Evolutionary conservation across 2,797 vertebrate species (phyloP), one percentile per base, ranked within the genome.

Genomic region (Eospalax fontanierii): DNA sequence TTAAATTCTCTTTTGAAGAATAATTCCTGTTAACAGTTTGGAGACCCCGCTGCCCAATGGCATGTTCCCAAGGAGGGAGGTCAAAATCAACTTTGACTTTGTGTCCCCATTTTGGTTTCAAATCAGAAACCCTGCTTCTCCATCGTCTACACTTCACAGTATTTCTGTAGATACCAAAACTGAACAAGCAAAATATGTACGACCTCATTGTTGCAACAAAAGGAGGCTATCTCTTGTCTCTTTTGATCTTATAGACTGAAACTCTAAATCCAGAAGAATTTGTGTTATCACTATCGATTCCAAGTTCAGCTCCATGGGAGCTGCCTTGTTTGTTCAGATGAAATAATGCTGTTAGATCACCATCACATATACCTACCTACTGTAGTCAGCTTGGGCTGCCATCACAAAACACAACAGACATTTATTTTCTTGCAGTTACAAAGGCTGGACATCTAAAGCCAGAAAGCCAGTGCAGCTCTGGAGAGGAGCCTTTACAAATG

Each of bases 191-290:
- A 78, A 71, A 35, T 70, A 89, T 85, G 57, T 86, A 40, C 24
- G 22, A 87, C 59, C 81, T 93, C 12, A 3, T 22, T 61, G 30
- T 81, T 74, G 71, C 40, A 83, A 71, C 18, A 70, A 68, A 46
- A 95, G 43, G 57, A 93, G 40, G 40, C 8, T n/a, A 63, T 65
- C 26, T 63, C 85, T 90, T 82, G 4, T 59, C 68, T 80, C 22
- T 61, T 19, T 15, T 15, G 59, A 73, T 46, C 68, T 46, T 2
- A 11, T 43, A 63, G 4, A 84, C 43, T 89, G 92, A 87, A 94
- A 95, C 75, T 68, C 87, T 73, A 94, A 95, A 95, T 92, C 80
- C 92, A 96, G 66, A 68, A 93, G 70, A 75, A 90, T 78, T 73
- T 19, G 63, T n/a, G 3, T 89, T 40, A 63, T 70, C 10, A 59